Evolutionary conservation across 2,113 vertebrate species (phyloP), one percentile per base, ranked within the genome.

Genomic region (Cinclus cinclus): DNA sequence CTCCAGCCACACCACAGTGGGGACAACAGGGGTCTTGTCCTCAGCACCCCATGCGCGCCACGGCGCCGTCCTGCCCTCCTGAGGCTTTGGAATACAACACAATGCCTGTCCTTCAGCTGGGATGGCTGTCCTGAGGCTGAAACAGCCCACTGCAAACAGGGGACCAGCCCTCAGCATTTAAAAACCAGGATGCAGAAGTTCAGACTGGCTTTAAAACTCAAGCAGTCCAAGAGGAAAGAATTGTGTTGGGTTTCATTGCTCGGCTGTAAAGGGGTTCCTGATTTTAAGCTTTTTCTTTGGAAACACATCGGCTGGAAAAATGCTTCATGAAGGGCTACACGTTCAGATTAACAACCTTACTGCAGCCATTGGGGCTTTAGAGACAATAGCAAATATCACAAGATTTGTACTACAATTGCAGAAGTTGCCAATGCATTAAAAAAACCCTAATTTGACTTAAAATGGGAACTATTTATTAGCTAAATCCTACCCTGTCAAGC

Each of bases 31-130:
- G 37, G 27, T 23, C 76, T 6, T 30, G 27, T 18, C 52, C 37
- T 41, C 0, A 1, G 37, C 20, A 4, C 15, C 28, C 16, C 3
- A 0, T 2, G 16, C 0, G 2, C 0, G 0, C 30, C 6, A 8
- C 0, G 1, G 27, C 1, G 17, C 44, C 3, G 2, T 56, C 65
- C 60, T 44, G 58, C 53, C 44, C 49, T 53, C 25, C 0, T 13
- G 28, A 5, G 49, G 77, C 27, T 78, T 18, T 79, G 35, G 35
- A 7, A 30, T 1, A 11, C 19, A 16, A 8, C 22, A 39, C 7
- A 60, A 0, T 17, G 28, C 65, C 24, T 1, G 0, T 8, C 53
- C 79, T 41, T 41, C 6, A 4, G 56, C 73, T 33, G 35, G 44
- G 49, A 39, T 42, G 80, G 7, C 6, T 74, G 64, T 49, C 52